A percentile compares a stretch with the other conserved stretches of the same genome.
Conservation (phyloP, 1,140 invertebrate genomes). For the Drosophila ironensis region DNA sequence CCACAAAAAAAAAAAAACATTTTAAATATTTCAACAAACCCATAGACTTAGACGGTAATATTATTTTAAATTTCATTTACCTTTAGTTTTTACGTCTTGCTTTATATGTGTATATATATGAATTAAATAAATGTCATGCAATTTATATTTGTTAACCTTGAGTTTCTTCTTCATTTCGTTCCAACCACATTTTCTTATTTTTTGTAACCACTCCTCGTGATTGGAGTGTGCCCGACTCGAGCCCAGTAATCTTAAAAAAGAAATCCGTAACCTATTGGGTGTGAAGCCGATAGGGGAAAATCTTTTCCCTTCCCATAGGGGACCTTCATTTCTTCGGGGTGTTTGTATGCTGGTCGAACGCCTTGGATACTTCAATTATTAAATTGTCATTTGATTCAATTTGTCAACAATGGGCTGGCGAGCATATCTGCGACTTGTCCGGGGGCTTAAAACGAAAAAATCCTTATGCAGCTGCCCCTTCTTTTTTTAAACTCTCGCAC, state of each 20-base stretch:
- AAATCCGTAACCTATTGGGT: constrained; percentile 52
- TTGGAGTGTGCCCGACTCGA: constrained; percentile 53
- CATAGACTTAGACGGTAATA: constrained; percentile 43
- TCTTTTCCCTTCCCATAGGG: constrained; percentile 48
- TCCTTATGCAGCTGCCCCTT: constrained; percentile 21
- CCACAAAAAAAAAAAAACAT: constrained; percentile 2
- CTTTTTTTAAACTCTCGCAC: constrained; percentile 13
- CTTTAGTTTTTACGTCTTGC: constrained; percentile 52
- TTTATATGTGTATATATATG: constrained; percentile 54
- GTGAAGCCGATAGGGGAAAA: constrained; percentile 56
- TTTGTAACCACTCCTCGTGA: not conserved
- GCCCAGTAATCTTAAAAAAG: constrained; percentile 5
- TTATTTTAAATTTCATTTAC: constrained; percentile 44
- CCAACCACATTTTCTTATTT: constrained; percentile 10
- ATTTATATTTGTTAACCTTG: constrained; percentile 59
- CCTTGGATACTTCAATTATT: constrained; percentile 54
- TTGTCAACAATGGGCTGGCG: constrained; percentile 63
- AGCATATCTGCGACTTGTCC: constrained; percentile 20
- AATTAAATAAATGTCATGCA: constrained; percentile 56
- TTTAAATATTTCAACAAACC: constrained; percentile 19
- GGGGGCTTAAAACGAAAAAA: constrained; percentile 13
- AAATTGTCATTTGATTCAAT: constrained; percentile 70
- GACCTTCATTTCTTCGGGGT: constrained; percentile 19
- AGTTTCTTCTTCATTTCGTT: constrained; percentile 32
- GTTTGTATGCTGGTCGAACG: constrained; percentile 57